Base-by-base conservation (phyloP, 2,888 invertebrate genomes). In the Crocallis elinguaria region DNA sequence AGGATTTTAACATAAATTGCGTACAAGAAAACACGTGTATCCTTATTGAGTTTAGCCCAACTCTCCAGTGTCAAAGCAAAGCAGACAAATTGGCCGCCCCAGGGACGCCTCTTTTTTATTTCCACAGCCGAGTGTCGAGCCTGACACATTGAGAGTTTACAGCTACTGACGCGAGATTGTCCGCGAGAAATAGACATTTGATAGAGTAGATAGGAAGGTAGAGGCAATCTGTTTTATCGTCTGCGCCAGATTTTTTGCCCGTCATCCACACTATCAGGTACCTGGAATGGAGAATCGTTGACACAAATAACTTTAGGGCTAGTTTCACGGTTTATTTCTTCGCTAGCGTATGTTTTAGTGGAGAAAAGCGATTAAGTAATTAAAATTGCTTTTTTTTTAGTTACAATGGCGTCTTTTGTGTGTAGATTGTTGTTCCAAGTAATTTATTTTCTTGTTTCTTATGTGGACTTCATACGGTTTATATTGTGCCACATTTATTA, bases 71-170 rank as follows among this genome's bases (percentile, higher is more conserved):
- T 37, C 57, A 55, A 55, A 49, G 55, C 30, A 46, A 51, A 60
- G 51, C 54, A 53, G 56, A 57, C 54, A 60, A 58, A 62, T 60
- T 62, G 64, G 43, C 30, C 51, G 56, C 60, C 58, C 60, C 51
- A 19, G 58, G 64, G 60, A 57, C 51, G 25, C 36, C 30, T 38
- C 30, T 49, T 57, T 55, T 60, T 58, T 60, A 64, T 61, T 57
- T 55, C 35, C 49, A 49, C 51, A 56, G 55, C 30, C 42, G 29
- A 43, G 33, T 46, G 23, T 12, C 42, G 42, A 9, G 33, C 11
- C 33, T 58, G 55, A 55, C 35, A 57, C 59, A 50, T 57, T 50
- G 57, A 50, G 50, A 45, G 42, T 35, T 56, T 58, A 62, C 54
- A 45, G 53, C 39, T 48, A 39, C 36, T 53, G 53, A 32, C 35